phyloP scores from a whole-genome alignment of 2,113 vertebrate species.

The Girardinichthys multiradiatus region DNA sequence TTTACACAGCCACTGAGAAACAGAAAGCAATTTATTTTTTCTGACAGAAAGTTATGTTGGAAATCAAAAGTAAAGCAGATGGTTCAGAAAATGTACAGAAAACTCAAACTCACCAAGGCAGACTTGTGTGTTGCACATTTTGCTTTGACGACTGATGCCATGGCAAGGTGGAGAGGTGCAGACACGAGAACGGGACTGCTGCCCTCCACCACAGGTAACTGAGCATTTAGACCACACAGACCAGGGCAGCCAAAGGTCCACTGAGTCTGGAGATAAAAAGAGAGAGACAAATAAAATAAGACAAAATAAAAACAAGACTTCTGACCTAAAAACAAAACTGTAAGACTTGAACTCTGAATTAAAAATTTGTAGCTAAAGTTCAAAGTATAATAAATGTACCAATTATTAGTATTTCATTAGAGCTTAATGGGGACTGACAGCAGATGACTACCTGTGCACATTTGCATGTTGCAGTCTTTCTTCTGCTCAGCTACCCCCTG shows the following conservation, averaged over 20 bases:
- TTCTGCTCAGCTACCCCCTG: constrained; percentile 76
- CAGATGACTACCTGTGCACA: constrained; percentile 75
- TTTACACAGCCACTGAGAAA: no score
- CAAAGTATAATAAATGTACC: no score
- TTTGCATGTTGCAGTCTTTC: constrained; percentile 76
- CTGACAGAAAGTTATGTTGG: no score
- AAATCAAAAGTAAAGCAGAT: no score
- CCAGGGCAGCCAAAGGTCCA: constrained; percentile 73
- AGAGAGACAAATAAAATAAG: background rate
- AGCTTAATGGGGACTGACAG: background rate
- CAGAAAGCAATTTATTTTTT: no score
- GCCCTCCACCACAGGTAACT: constrained; percentile 76
- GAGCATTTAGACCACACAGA: constrained; percentile 76
- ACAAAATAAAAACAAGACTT: background rate
- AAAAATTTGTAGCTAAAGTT: no score
- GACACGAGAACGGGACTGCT: constrained; percentile 68
- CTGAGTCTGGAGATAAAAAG: constrained; percentile 49
- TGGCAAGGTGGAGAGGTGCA: constrained; percentile 70
- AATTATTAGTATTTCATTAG: no score
- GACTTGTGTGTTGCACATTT: constrained; percentile 84
- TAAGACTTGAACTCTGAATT: no score
- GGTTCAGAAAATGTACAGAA: no score
- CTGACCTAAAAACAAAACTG: no score
- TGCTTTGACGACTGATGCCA: constrained; percentile 72
- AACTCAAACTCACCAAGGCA: constrained; percentile 77